Conservation (phyloP, 2,888 invertebrate genomes). For the Emesis castigata region DNA sequence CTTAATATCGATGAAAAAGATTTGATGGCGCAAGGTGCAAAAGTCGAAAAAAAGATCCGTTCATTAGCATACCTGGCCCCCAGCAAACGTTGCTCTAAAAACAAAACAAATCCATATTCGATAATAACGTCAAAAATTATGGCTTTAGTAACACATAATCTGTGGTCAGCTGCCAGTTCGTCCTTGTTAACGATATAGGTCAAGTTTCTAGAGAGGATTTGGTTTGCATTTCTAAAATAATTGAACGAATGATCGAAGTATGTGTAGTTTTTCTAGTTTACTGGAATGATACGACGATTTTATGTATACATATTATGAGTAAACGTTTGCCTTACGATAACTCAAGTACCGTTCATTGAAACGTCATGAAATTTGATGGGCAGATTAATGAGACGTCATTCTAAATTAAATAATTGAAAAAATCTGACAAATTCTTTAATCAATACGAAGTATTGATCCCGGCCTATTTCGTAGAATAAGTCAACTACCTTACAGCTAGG, state of each 20-base stretch:
- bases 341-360: no score
- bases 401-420: no score
- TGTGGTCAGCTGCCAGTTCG: conserved; percentile 81
- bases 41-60: conserved; percentile 79
- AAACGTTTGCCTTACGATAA: no score
- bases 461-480: no score
- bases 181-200: conserved; percentile 83
- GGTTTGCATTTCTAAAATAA: conserved; percentile 69
- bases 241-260: neutral
- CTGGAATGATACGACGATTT: no score
- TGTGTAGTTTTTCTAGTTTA: no score
- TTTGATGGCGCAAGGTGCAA: conserved; percentile 85
- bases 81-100: conserved; percentile 77
- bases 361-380: no score
- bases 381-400: no score
- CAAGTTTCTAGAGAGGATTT: conserved; percentile 73
- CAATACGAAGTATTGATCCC: no score
- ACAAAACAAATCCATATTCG: conserved; percentile 81
- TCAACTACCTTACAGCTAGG: no score
- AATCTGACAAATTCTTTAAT: no score
- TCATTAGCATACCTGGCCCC: conserved; percentile 79
- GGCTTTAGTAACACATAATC: conserved; percentile 79
- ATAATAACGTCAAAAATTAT: conserved; percentile 82
- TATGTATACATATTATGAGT: no score
- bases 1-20: conserved; percentile 74